Conservation (phyloP, 2,888 invertebrate species). For the Rhaphigaster nebulosa region DNA sequence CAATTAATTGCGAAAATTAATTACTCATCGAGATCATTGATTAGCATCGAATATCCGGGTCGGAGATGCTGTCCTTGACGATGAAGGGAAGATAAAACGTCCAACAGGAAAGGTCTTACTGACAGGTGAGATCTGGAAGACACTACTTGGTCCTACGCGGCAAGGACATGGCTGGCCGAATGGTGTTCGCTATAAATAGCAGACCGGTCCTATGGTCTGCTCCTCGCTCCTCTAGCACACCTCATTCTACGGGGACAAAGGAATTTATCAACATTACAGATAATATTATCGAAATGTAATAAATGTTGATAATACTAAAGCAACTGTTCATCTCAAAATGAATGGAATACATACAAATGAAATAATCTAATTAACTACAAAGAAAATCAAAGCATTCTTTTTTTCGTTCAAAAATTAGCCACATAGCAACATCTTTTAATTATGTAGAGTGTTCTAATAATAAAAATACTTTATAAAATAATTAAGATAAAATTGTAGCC, state of each 20-base stretch:
- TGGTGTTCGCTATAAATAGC: constrained; percentile 33
- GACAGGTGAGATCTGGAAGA: constrained; percentile 17
- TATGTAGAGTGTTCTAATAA: too few relatives aligned
- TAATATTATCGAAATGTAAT: too few relatives aligned
- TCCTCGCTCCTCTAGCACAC: background rate
- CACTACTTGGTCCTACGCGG: background rate
- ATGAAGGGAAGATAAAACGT: background rate
- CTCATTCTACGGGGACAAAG: background rate
- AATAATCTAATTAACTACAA: too few relatives aligned
- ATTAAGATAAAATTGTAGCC: too few relatives aligned
- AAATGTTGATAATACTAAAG: too few relatives aligned
- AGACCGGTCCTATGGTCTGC: background rate
- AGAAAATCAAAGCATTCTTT: too few relatives aligned
- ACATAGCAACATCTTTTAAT: too few relatives aligned
- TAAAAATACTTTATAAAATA: too few relatives aligned
- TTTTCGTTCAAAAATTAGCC: too few relatives aligned
- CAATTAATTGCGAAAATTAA: background rate
- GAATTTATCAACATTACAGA: background rate
- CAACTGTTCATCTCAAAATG: too few relatives aligned
- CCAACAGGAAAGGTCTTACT: background rate
- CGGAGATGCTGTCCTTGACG: background rate
- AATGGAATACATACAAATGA: too few relatives aligned
- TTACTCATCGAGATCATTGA: background rate
- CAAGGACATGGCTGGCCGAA: constrained; percentile 16
- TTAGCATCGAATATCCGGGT: background rate